These are phyloP conservation scores for Diabrotica undecimpunctata DNA, from an alignment of 1,140 invertebrate species.

Conservation along the genomic window DNA sequence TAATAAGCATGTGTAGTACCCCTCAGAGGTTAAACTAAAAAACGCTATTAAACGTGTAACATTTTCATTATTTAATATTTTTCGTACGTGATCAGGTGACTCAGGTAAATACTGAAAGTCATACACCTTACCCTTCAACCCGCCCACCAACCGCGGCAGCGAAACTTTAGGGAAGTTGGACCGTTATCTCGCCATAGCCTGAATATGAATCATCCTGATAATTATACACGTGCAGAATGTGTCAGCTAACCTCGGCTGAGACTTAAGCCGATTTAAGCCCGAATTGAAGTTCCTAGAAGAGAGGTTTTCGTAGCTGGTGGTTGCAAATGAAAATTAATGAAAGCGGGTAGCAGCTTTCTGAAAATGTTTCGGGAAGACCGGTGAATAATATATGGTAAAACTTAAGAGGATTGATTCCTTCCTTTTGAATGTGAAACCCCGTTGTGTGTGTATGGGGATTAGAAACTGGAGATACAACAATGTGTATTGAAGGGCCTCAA, in stretches of 20 bases:
- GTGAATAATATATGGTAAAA: neutral
- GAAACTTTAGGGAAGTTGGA: neutral
- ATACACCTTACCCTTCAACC: neutral
- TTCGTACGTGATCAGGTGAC: too few species aligned
- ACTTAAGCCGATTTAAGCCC: constrained; percentile 2
- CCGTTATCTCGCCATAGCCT: neutral
- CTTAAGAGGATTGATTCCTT: neutral
- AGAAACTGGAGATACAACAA: too few species aligned
- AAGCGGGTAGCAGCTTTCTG: neutral
- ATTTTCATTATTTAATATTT: too few species aligned
- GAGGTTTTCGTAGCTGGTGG: neutral
- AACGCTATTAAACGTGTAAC: too few species aligned
- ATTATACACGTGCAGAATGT: neutral
- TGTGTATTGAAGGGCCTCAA: too few species aligned
- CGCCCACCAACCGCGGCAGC: neutral
- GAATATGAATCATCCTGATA: constrained; percentile 2
- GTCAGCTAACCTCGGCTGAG: neutral
- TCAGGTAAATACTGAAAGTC: neutral
- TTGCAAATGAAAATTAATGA: constrained; percentile 3
- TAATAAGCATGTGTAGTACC: too few species aligned
- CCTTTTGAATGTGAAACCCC: neutral
- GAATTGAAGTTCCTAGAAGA: constrained; percentile 1
- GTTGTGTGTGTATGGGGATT: too few species aligned
- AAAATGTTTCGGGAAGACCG: neutral
- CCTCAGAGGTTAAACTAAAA: too few species aligned